A percentile compares a stretch with the other conserved stretches of the same genome.
Evolutionary conservation across 2,888 invertebrate genomes (phyloP).

Genomic region (Chromoteleia sp.): DNA sequence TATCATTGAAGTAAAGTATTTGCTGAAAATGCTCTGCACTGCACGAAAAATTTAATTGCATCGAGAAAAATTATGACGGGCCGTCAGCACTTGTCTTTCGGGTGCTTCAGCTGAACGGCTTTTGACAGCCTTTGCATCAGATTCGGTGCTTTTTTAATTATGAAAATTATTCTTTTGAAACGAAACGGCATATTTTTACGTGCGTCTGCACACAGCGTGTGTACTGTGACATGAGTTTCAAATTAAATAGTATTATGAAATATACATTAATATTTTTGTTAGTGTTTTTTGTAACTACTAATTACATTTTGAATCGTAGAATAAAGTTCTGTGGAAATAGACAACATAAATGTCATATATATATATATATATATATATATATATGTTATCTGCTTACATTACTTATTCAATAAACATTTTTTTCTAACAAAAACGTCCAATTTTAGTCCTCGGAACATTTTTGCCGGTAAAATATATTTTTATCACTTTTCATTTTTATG

Average conservation of each 20-base stretch:
- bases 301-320: too few relatives aligned
- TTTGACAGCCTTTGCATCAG: constrained; percentile 53
- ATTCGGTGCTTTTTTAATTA: constrained; percentile 59
- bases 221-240: constrained; percentile 15
- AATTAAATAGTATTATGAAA: constrained; percentile 25
- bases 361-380: too few relatives aligned
- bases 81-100: constrained; percentile 33
- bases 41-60: constrained; percentile 51
- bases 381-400: too few relatives aligned
- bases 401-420: too few relatives aligned
- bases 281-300: too few relatives aligned
- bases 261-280: constrained; percentile 7
- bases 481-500: too few relatives aligned
- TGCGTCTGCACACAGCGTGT: constrained; percentile 15
- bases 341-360: too few relatives aligned
- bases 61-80: constrained; percentile 25
- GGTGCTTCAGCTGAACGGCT: constrained; percentile 27
- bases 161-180: constrained; percentile 59
- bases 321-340: too few relatives aligned
- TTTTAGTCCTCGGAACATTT: too few relatives aligned
- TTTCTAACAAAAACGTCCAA: too few relatives aligned
- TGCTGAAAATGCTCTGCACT: constrained; percentile 15
- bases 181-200: constrained; percentile 38
- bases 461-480: too few relatives aligned
- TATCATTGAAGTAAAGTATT: constrained; percentile 17